Evolutionary conservation across 2,888 invertebrate genomes (phyloP).

Genomic region (Magallana nippona): DNA sequence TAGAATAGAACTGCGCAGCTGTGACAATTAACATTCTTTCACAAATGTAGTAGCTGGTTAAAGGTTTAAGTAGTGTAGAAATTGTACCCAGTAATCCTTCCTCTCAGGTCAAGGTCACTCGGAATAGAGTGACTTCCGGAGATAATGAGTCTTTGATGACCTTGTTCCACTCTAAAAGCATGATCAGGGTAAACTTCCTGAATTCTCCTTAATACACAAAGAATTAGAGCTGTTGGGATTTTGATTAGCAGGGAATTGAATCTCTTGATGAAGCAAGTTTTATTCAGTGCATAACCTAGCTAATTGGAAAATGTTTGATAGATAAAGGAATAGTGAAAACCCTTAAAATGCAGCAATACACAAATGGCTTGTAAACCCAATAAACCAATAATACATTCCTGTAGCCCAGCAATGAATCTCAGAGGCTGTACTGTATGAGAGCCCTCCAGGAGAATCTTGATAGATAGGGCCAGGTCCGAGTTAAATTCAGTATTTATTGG

Average conservation of each 20-base stretch:
- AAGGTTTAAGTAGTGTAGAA: neutral
- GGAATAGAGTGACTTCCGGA: neutral
- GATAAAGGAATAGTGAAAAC: neutral
- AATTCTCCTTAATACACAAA: neutral
- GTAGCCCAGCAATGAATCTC: too few relatives aligned
- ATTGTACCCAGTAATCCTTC: neutral
- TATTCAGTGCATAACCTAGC: neutral
- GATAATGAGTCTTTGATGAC: neutral
- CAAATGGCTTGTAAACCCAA: too few relatives aligned
- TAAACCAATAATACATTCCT: too few relatives aligned
- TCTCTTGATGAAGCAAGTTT: neutral
- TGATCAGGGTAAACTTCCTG: neutral
- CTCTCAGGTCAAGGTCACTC: slow-evolving; percentile 11
- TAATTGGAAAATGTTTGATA: neutral
- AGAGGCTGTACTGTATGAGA: neutral
- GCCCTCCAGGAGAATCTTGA: neutral
- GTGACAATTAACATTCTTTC: slow-evolving; percentile 26
- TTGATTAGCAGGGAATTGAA: neutral
- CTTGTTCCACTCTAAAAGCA: neutral
- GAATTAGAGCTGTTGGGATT: neutral
- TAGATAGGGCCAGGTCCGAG: neutral
- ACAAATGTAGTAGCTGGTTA: neutral
- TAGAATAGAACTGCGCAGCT: slow-evolving; percentile 11
- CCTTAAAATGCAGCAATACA: too few relatives aligned
- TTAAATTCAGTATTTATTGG: neutral